Base-by-base conservation (phyloP, 2,888 invertebrate species). In the Xylocampa areola region DNA sequence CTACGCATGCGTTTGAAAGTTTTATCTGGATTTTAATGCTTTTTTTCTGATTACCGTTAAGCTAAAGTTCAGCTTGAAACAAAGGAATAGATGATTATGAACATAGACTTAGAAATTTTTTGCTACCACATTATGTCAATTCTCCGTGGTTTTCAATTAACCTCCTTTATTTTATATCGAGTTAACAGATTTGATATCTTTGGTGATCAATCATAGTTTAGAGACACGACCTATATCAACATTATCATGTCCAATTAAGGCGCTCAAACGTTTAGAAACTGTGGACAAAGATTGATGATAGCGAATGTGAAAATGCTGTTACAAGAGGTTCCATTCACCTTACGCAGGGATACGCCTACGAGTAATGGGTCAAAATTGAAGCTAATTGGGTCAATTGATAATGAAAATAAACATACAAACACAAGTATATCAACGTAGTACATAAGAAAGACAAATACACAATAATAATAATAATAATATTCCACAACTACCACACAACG, bases 221-320 rank as follows among this genome's bases (percentile, higher is more conserved):
- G 48, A 59, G 64, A 61, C 64, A 61, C 67, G 73, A 70, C 81
- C 76, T 78, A 70, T 75, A 74, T 77, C 75, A 76, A 77, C 70
- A 73, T 76, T 73, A 80, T 74, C 73, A 71, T 67, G 75, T 73
- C 78, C 76, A 82, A 74, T 77, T 77, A 74, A 76, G 77, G 73
- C 71, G 51, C 79, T 82, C 60, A 80, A 80, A 65, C 87, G 84
- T 77, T 89, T 87, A 74, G 73, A 78, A 77, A 76, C 72, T 67
- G 62, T 64, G 68, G 67, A 76, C 78, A 75, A 76, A 76, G 81
- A 81, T 83, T 82, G 75, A 82, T 82, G 81, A 73, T 71, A 76
- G 69, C 58, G 39, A 70, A 74, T 70, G 74, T 48, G 77, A 70
- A 77, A 74, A 64, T 74, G 58, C 49, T 64, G 73, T 73, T 66